Evolutionary conservation across 2,888 invertebrate species (phyloP).

Genomic region (Cryptocephalus primarius): DNA sequence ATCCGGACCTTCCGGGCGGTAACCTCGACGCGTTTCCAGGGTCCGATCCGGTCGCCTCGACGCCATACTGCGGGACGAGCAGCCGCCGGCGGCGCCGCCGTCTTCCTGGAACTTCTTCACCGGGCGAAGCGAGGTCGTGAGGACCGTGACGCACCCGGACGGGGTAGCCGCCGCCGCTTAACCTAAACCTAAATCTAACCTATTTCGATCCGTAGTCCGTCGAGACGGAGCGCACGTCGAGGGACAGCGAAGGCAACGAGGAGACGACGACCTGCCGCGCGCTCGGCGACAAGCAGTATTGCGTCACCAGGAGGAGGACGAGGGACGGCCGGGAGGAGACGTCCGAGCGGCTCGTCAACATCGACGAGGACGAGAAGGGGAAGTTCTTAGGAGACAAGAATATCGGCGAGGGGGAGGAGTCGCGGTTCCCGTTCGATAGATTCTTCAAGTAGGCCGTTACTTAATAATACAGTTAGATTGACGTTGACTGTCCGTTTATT

Average conservation of each 20-base stretch:
- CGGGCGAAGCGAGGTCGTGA: constrained; percentile 43
- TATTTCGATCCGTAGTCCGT: constrained; percentile 29
- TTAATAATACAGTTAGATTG: background rate
- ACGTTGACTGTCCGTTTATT: background rate
- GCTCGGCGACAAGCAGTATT: constrained; percentile 32
- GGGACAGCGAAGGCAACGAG: constrained; percentile 47
- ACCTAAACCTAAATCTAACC: background rate
- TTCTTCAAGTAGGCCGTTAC: no score
- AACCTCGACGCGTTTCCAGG: constrained; percentile 4
- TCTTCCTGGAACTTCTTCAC: constrained; percentile 25
- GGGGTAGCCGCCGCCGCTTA: constrained; percentile 33
- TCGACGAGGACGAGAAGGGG: constrained; percentile 26
- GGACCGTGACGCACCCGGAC: constrained; percentile 45
- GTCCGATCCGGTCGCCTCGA: constrained; percentile 9
- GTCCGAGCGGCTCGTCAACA: constrained; percentile 28
- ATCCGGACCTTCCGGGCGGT: background rate
- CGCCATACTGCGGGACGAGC: constrained; percentile 5
- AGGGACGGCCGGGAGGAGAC: constrained; percentile 29
- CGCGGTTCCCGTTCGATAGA: no score
- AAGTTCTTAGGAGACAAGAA: constrained; percentile 6
- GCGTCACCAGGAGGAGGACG: constrained; percentile 38
- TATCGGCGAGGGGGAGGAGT: no score
- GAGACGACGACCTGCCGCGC: constrained; percentile 43
- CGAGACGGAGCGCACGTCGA: constrained; percentile 44
- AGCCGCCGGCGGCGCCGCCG: constrained; percentile 1